Percentiles rank a stretch among this genome's conserved stretches.
phyloP scores from a whole-genome alignment of 2,113 vertebrate species.

The Neogale vison region DNA sequence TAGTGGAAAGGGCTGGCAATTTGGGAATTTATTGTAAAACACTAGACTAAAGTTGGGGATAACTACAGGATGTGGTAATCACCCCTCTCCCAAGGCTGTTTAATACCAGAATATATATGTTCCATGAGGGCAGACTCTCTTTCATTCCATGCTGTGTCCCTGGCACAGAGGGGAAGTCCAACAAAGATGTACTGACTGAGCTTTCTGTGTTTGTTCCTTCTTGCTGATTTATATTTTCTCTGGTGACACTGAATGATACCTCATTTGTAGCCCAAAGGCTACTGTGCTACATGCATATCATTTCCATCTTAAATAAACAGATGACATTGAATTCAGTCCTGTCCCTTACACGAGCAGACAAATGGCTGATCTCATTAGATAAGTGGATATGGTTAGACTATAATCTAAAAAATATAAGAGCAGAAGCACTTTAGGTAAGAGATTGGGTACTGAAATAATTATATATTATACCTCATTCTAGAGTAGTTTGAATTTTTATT shows the following conservation, averaged over 20 bases:
- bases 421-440: slow-evolving; percentile 64
- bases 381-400: slow-evolving; percentile 57
- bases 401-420: slow-evolving; percentile 45
- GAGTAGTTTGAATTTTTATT: slow-evolving; percentile 45
- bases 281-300: slow-evolving; percentile 69
- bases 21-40: slow-evolving; percentile 17
- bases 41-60: not conserved
- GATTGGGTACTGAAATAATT: slow-evolving; percentile 54
- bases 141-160: not conserved
- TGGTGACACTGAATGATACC: slow-evolving; percentile 65
- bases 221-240: slow-evolving; percentile 62
- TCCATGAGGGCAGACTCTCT: not conserved
- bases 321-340: slow-evolving; percentile 69
- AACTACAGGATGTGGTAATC: not conserved
- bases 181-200: not conserved
- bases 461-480: slow-evolving; percentile 52
- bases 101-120: not conserved
- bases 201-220: slow-evolving; percentile 49
- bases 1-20: not conserved
- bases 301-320: slow-evolving; percentile 76
- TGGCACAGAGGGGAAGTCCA: not conserved
- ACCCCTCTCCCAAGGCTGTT: not conserved
- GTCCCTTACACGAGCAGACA: slow-evolving; percentile 61
- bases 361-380: slow-evolving; percentile 69
- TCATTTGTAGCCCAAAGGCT: slow-evolving; percentile 65